Conservation (phyloP, 2,797 vertebrate species). For the Lagorchestes hirsutus region DNA sequence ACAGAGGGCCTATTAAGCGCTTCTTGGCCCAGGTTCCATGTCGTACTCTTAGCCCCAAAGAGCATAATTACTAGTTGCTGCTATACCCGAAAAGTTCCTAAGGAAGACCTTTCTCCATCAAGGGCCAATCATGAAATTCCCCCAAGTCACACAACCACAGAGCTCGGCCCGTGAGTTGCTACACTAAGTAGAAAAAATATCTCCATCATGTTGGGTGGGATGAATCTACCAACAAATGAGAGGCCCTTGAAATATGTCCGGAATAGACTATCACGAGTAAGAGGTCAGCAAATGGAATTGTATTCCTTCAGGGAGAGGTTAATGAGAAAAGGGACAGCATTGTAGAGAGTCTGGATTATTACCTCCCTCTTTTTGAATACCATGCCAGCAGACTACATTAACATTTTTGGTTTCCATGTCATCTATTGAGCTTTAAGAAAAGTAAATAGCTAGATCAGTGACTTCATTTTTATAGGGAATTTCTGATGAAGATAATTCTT, state of each 20-base stretch:
- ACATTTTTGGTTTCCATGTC: background rate
- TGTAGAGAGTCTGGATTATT: background rate
- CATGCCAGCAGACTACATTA: background rate
- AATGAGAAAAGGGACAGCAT: background rate
- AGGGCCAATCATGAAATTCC: background rate
- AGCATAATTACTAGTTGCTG: background rate
- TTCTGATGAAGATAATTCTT: background rate
- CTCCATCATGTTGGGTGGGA: background rate
- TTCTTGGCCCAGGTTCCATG: background rate
- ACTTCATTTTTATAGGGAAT: background rate
- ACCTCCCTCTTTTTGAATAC: background rate
- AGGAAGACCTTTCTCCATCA: background rate
- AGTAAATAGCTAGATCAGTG: background rate
- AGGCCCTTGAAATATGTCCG: background rate
- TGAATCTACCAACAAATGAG: background rate
- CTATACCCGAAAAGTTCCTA: background rate
- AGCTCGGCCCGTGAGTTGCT: background rate
- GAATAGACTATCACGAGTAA: background rate
- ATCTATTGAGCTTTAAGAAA: background rate
- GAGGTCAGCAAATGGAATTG: background rate
- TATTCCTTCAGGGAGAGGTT: background rate
- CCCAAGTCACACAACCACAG: background rate
- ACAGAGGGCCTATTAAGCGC: background rate
- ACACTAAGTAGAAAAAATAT: background rate
- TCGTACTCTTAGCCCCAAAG: background rate